Percentiles rank a stretch among this genome's conserved stretches.
These are phyloP conservation scores for Eublepharis macularius DNA, from an alignment of 2,113 vertebrate genomes.

Conservation along the genomic window DNA sequence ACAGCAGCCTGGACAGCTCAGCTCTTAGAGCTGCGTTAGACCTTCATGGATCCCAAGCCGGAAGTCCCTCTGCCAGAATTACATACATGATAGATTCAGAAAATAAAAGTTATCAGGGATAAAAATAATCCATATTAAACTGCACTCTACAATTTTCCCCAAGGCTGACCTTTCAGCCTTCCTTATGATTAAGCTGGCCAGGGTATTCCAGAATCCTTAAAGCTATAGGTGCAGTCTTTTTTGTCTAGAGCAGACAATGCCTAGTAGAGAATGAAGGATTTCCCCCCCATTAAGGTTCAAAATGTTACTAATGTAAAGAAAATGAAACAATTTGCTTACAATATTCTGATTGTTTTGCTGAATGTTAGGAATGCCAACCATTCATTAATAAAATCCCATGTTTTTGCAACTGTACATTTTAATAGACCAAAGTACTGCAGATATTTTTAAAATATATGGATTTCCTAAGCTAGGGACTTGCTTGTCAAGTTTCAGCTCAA, in stretches of 20 bases:
- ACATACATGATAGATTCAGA: too few relatives aligned
- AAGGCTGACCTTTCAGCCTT: background rate
- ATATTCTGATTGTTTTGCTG: background rate
- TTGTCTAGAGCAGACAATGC: background rate
- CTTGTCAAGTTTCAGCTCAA: constrained; percentile 45
- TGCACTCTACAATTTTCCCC: background rate
- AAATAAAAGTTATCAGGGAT: too few relatives aligned
- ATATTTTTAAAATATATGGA: background rate
- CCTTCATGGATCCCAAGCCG: too few relatives aligned
- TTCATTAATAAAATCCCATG: background rate
- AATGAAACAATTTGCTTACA: background rate
- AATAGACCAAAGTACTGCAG: background rate
- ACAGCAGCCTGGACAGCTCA: too few relatives aligned
- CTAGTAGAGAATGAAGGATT: background rate
- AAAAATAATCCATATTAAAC: background rate
- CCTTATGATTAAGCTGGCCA: background rate
- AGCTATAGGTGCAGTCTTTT: background rate
- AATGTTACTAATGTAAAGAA: background rate
- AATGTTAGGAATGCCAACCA: background rate
- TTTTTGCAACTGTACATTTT: background rate
- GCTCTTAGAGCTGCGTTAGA: too few relatives aligned
- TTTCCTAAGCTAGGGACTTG: constrained; percentile 7
- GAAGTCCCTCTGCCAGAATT: too few relatives aligned
- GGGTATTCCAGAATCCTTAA: background rate
- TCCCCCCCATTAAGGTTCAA: background rate